Evolutionary conservation across 2,797 vertebrate genomes (phyloP).

Genomic region (Tokudaia muenninki): DNA sequence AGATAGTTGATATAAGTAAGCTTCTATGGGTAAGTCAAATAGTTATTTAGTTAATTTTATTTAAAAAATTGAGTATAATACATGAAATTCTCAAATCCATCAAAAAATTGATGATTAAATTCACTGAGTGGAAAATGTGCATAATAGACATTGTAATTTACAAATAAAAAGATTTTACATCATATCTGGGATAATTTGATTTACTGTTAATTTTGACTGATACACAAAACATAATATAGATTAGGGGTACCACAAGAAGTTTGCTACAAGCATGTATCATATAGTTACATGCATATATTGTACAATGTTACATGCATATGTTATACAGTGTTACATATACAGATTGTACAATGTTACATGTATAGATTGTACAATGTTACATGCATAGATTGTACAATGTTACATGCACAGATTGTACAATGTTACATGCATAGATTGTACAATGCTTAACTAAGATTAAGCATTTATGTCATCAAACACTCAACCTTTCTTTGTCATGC

Average conservation of each 20-base stretch:
- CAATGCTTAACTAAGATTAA: neutral
- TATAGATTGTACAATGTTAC: neutral
- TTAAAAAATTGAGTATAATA: slow-evolving; percentile 41
- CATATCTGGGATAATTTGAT: neutral
- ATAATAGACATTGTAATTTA: neutral
- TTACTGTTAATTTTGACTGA: neutral
- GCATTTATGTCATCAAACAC: neutral
- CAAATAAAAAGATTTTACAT: slow-evolving; percentile 40
- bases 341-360: no score
- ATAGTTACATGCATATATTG: neutral
- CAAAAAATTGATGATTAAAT: slow-evolving; percentile 12
- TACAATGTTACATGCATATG: neutral
- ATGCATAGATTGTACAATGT: neutral
- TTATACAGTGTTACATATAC: neutral
- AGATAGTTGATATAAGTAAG: neutral
- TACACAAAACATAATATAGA: neutral
- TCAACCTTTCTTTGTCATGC: neutral
- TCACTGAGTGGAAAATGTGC: slow-evolving; percentile 15
- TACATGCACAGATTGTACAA: neutral
- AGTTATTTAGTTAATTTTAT: slow-evolving; percentile 39
- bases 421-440: neutral
- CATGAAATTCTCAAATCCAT: slow-evolving; percentile 20
- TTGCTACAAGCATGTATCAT: neutral
- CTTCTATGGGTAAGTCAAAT: neutral
- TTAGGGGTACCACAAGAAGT: neutral